Conservation (phyloP, 2,888 invertebrate species). For the Lasioglossum figueresi region DNA sequence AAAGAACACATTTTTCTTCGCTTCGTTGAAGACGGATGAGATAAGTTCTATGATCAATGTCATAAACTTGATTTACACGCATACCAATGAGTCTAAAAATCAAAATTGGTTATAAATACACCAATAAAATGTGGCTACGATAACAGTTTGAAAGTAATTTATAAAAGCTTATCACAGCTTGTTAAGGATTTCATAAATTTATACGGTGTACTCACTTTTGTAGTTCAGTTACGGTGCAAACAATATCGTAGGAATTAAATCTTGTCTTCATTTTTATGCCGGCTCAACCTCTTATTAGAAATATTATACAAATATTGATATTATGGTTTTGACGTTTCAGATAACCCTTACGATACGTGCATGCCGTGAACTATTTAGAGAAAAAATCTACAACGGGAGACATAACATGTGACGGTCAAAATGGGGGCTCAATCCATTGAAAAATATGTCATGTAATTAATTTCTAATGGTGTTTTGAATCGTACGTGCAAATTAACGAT, state of each 20-base stretch:
- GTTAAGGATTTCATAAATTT: constrained; percentile 5
- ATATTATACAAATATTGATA: constrained; percentile 12
- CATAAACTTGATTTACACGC: constrained; percentile 98
- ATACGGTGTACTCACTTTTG: constrained; percentile 87
- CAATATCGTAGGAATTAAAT: constrained; percentile 96
- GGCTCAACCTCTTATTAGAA: constrained; percentile 57
- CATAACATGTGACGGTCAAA: too few relatives aligned
- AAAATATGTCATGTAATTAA: too few relatives aligned
- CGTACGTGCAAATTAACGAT: too few relatives aligned
- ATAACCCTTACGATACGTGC: neutral
- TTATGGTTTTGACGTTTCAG: constrained; percentile 6
- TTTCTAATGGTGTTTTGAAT: too few relatives aligned
- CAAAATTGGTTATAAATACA: neutral
- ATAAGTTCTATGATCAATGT: constrained; percentile 98
- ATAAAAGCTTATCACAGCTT: constrained; percentile 48
- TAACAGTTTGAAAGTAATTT: constrained; percentile 1
- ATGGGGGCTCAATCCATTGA: neutral
- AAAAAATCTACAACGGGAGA: neutral
- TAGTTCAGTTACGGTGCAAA: constrained; percentile 94
- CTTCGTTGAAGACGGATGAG: constrained; percentile 93
- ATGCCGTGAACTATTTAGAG: neutral
- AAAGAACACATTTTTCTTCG: constrained; percentile 93
- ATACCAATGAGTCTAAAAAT: constrained; percentile 91
- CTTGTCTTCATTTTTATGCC: constrained; percentile 92
- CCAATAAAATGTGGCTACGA: neutral